Base-by-base conservation (phyloP, 1,140 invertebrate genomes). In the Augochlora pura region DNA sequence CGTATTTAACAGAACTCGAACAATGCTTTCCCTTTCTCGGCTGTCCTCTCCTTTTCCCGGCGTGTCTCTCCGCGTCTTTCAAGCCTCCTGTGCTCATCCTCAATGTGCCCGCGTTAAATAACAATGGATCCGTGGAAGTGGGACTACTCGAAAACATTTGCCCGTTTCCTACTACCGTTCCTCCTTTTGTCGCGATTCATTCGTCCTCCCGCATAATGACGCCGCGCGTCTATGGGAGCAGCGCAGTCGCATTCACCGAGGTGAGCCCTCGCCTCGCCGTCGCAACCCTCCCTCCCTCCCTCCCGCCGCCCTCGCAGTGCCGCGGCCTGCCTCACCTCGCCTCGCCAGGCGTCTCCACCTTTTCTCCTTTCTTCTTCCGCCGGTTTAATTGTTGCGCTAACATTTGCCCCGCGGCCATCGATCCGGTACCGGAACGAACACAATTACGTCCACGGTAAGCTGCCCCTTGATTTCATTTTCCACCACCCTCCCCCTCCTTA, bases 331-430 rank as follows among this genome's bases (percentile, higher is more conserved):
- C 32, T 32, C 32, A 32, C 32, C 32, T 32, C 32, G 63, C 57
- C 57, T 68, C 60, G 12, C 63, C 32, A 32, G 32, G 32, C 32
- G 60, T 52, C 74, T 62, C 81, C 65, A 57, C 42, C 65, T 78
- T 73, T 80, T 76, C 74, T 81, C 78, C 68, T 77, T 85, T 77
- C 83, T 76, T 84, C 64, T 84, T 77, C 77, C 73, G 70, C 78
- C 83, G 63, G 63, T 86, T 85, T 90, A 91, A 91, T 91, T 91
- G 88, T 90, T 86, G 87, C 80, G 81, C 79, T 81, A 90, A 90
- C 89, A 89, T 91, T 91, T 90, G 88, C 80, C 84, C 84, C 86
- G 84, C 82, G 85, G 85, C 81, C 85, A 90, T 86, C 88, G 89
- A 89, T 90, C 86, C 86, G 42, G 18, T 54, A 42, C 25, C 18